phyloP scores from a whole-genome alignment of 37 sponge, comb jelly and placozoan species.

The Hexactinellida sp. region DNA sequence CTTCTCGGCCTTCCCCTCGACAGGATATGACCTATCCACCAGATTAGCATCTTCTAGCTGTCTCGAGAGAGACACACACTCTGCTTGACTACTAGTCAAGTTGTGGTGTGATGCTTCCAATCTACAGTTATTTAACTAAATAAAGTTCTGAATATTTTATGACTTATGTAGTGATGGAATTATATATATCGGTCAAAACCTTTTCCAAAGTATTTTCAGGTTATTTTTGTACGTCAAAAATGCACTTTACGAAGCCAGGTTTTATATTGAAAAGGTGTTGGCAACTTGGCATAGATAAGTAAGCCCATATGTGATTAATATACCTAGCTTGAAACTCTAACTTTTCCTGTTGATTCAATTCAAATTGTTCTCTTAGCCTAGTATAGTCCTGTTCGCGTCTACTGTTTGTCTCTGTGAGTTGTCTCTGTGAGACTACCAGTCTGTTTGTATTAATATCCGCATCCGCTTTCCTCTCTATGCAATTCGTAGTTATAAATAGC shows the following conservation, averaged over 20 bases:
- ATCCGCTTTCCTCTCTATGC: not conserved
- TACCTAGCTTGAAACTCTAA: slow-evolving; percentile 13
- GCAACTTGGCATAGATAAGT: no score
- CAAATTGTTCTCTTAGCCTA: not conserved
- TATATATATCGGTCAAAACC: no score
- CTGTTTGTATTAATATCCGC: not conserved
- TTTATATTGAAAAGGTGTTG: no score
- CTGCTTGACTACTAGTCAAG: slow-evolving; percentile 4
- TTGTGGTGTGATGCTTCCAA: not conserved
- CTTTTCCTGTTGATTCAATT: slow-evolving; percentile 4
- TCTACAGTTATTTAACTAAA: not conserved
- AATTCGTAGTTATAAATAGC: no score
- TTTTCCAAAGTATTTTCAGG: no score
- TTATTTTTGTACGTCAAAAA: no score
- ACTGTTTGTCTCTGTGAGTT: not conserved
- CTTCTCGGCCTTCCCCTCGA: not conserved
- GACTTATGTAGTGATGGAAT: no score
- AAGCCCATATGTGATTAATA: no score
- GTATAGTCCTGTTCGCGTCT: not conserved
- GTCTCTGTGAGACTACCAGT: not conserved
- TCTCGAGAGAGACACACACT: not conserved
- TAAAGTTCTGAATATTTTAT: not conserved
- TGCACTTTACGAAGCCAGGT: no score
- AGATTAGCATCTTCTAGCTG: slow-evolving; percentile 8
- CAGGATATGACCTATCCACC: not conserved